These are phyloP conservation scores for Drosophila bocqueti DNA, from an alignment of 1,140 invertebrate genomes.

Conservation along the genomic window DNA sequence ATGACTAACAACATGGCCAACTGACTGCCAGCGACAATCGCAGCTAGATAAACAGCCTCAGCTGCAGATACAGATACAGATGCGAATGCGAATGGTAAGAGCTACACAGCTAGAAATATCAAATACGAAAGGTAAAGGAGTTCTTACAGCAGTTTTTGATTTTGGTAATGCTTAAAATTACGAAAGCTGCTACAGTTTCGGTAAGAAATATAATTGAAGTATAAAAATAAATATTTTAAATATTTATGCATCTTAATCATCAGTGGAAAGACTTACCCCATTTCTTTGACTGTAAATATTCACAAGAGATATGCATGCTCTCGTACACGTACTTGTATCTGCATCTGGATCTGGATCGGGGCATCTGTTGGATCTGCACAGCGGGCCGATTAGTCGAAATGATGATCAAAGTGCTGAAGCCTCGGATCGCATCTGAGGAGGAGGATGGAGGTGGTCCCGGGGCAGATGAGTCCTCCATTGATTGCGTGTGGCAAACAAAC, in stretches of 20 bases:
- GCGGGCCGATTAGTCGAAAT: conserved; percentile 77
- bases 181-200: not conserved
- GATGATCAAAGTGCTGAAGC: conserved; percentile 77
- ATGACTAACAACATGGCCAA: conserved; percentile 79
- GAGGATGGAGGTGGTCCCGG: not conserved
- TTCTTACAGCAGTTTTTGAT: not conserved
- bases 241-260: not conserved
- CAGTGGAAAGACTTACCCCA: not conserved
- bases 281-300: conserved; percentile 10
- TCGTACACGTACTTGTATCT: conserved; percentile 56
- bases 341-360: conserved; percentile 47
- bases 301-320: conserved; percentile 42
- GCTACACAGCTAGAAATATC: not conserved
- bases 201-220: not conserved
- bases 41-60: conserved; percentile 71
- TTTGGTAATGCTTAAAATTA: not conserved
- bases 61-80: conserved; percentile 41
- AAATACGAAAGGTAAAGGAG: not conserved
- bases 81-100: not conserved
- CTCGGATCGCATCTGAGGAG: conserved; percentile 13
- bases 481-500: conserved; percentile 79
- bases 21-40: conserved; percentile 62
- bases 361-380: conserved; percentile 61
- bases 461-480: conserved; percentile 37
- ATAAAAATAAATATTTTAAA: not conserved